Percentiles rank a stretch among this genome's conserved stretches.
These are phyloP conservation scores for Haplochromis vanheusdeni DNA, from an alignment of 2,113 vertebrate genomes.

Conservation along the genomic window DNA sequence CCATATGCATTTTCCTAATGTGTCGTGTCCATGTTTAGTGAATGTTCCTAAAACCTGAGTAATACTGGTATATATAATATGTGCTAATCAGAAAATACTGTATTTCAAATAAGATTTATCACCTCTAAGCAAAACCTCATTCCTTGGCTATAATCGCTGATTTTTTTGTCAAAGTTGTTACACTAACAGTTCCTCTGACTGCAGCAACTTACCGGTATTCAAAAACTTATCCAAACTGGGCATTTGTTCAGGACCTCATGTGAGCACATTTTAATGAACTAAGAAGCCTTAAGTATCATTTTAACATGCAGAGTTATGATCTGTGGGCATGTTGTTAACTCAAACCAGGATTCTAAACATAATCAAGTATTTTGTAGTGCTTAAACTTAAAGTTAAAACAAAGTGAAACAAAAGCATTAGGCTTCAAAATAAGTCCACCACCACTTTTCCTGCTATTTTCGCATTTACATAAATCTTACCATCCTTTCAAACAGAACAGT, in stretches of 20 bases:
- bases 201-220: neutral
- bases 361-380: neutral
- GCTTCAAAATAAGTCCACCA: accelerated
- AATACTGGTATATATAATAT: neutral
- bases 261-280: neutral
- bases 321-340: neutral
- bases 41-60: neutral
- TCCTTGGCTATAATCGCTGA: neutral
- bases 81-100: neutral
- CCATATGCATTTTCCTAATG: neutral
- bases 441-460: neutral
- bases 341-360: neutral
- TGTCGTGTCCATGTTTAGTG: neutral
- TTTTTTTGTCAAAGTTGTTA: neutral
- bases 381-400: neutral
- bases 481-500: neutral
- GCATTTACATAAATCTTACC: neutral
- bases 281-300: neutral
- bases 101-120: neutral
- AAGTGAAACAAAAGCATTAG: neutral
- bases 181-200: neutral
- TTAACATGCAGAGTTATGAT: neutral
- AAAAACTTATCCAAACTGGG: accelerated
- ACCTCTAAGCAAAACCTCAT: neutral
- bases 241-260: accelerated